A percentile compares a stretch with the other conserved stretches of the same genome.
phyloP scores from a whole-genome alignment of 53 echinoderm and acorn worm species.

The Temnopleurus reevesii region DNA sequence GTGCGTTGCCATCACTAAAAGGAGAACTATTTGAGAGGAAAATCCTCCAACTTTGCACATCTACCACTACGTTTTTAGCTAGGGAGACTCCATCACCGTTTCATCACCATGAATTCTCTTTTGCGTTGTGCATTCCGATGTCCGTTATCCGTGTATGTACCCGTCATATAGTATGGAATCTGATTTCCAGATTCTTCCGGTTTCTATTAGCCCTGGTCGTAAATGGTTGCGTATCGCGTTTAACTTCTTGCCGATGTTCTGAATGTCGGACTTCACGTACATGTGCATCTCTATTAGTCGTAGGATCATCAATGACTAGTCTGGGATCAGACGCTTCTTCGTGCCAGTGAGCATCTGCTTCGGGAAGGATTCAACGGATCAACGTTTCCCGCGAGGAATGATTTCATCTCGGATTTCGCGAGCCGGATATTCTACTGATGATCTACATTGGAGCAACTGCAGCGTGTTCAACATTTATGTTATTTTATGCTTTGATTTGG shows the following conservation, averaged over 20 bases:
- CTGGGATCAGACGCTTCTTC: background rate
- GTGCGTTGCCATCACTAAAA: no score
- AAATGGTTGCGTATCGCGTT: background rate
- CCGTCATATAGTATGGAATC: background rate
- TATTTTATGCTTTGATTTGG: background rate
- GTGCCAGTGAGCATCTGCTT: background rate
- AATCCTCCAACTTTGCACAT: no score
- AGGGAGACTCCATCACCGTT: no score
- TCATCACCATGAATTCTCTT: no score
- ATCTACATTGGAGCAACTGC: no score
- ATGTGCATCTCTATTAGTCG: slow-evolving; percentile 16
- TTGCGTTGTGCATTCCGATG: no score
- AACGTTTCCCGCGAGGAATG: background rate
- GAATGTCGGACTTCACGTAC: background rate
- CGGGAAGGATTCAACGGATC: background rate
- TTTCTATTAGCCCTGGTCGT: background rate
- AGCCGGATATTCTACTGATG: background rate
- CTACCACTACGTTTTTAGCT: no score
- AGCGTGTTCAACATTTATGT: background rate
- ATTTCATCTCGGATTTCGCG: no score
- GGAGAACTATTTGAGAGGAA: no score
- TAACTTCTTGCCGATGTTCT: background rate
- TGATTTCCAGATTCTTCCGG: background rate
- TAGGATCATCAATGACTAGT: background rate
- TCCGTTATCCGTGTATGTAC: background rate